Base-by-base conservation (phyloP, 2,113 vertebrate genomes). In the Grallaria varia region DNA sequence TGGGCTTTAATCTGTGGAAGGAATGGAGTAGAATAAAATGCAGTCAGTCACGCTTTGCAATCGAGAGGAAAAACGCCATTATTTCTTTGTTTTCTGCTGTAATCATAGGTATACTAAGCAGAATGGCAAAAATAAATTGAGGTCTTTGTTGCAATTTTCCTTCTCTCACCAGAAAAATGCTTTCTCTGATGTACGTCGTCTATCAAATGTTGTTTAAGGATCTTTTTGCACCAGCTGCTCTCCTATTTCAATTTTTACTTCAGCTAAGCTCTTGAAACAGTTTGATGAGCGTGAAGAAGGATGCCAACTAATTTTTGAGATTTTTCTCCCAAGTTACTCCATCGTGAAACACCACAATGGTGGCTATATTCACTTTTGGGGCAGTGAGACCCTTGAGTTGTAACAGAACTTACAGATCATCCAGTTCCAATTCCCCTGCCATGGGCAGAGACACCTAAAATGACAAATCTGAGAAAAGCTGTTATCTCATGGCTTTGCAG, bases 41-140 rank as follows among this genome's bases (percentile, higher is more conserved):
- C 94, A 96, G 93, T 84, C 96, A 95, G 93, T 95, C 93, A 97
- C 20, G 55, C 96, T 96, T 96, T 92, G 74, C 96, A 93, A 62
- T 88, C 96, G 82, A 79, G 95, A 94, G 89, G 89, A 97, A 93
- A 89, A 91, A 71, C 1, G 1, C 45, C 81, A 89, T 89, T 85
- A 89, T 97, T 97, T 92, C 77, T 95, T 97, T 97, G 89, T 95
- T 93, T 90, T 97, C 59, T 86, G 67, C 23, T 3, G 62, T 95
- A 87, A 92, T 93, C 96, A 76, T 84, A 84, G 71, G 33, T 84
- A 92, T 87, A 75, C 92, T 91, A 66, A 56, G 52, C 89, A 74
- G 96, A 92, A 96, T 74, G 72, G 40, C 47, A 92, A 94, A 93
- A 97, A 96, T 87, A 89, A 95, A 92, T 88, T 66, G 59, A 80